These are phyloP conservation scores for Eulemur macaco DNA, from an alignment of 2,113 vertebrate genomes.

Conservation along the genomic window DNA sequence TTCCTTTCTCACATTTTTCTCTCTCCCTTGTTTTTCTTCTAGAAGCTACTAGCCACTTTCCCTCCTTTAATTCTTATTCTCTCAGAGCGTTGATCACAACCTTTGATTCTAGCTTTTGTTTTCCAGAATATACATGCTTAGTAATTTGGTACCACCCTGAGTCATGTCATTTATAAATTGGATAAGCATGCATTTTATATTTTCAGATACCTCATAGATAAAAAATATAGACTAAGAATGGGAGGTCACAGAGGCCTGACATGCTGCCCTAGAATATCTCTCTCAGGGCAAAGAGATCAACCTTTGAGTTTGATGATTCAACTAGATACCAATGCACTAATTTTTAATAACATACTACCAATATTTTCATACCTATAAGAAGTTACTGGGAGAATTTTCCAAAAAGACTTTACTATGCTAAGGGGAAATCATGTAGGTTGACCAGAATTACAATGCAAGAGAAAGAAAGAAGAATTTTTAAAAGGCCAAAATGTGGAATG, in stretches of 20 bases:
- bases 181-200: not conserved
- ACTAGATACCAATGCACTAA: not conserved
- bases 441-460: not conserved
- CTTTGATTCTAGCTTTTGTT: constrained; percentile 2
- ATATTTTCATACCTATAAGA: not conserved
- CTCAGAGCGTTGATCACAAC: not conserved
- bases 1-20: not conserved
- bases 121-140: not conserved
- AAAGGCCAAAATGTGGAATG: not conserved
- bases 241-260: not conserved
- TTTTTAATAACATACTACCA: not conserved
- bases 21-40: not conserved
- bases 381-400: not conserved
- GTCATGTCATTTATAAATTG: not conserved
- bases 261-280: not conserved
- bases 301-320: not conserved
- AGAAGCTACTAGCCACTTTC: not conserved
- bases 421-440: not conserved
- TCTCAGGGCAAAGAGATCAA: not conserved
- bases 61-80: not conserved
- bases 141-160: not conserved
- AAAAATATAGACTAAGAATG: not conserved
- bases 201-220: not conserved
- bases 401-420: not conserved
- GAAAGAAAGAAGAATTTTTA: not conserved